A percentile compares a stretch with the other conserved stretches of the same genome.
Evolutionary conservation across 37 sponge, comb jelly and placozoan genomes (phyloP).

Genomic region (Ianthella basta): DNA sequence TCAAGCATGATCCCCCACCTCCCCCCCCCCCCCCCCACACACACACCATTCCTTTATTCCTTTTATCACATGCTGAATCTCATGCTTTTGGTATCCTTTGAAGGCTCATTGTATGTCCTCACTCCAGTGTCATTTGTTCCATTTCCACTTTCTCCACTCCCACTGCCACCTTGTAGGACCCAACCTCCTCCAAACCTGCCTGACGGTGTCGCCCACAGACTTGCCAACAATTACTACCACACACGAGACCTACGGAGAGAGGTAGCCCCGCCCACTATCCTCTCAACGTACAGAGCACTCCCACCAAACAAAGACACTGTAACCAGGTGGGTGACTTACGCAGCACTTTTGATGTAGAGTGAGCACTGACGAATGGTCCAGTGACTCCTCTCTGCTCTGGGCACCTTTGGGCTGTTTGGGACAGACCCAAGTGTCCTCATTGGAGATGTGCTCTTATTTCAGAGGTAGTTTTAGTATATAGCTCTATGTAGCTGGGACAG

Average conservation of each 20-base stretch:
- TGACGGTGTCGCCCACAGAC: slow-evolving; percentile 69
- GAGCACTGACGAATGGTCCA: too few relatives aligned
- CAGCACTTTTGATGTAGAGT: neutral
- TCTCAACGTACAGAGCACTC: slow-evolving; percentile 5
- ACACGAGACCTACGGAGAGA: slow-evolving; percentile 56
- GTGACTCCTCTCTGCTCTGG: too few relatives aligned
- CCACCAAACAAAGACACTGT: neutral
- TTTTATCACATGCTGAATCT: too few relatives aligned
- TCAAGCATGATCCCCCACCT: slow-evolving; percentile 26
- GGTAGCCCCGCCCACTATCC: slow-evolving; percentile 62
- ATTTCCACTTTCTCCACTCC: too few relatives aligned
- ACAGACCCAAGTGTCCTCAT: too few relatives aligned
- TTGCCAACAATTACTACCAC: slow-evolving; percentile 80
- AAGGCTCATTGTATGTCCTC: too few relatives aligned
- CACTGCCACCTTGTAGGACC: slow-evolving; percentile 40
- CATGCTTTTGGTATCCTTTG: too few relatives aligned
- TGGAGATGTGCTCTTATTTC: too few relatives aligned
- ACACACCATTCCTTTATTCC: slow-evolving; percentile 17
- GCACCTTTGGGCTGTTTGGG: too few relatives aligned
- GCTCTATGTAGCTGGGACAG: too few relatives aligned
- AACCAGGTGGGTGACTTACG: neutral
- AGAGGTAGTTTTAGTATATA: too few relatives aligned
- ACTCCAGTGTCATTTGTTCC: too few relatives aligned
- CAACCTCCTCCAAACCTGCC: slow-evolving; percentile 75
- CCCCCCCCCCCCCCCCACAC: neutral